A percentile compares a stretch with the other conserved stretches of the same genome.
Evolutionary conservation across 2,888 invertebrate species (phyloP).

Genomic region (Diaperis boleti): DNA sequence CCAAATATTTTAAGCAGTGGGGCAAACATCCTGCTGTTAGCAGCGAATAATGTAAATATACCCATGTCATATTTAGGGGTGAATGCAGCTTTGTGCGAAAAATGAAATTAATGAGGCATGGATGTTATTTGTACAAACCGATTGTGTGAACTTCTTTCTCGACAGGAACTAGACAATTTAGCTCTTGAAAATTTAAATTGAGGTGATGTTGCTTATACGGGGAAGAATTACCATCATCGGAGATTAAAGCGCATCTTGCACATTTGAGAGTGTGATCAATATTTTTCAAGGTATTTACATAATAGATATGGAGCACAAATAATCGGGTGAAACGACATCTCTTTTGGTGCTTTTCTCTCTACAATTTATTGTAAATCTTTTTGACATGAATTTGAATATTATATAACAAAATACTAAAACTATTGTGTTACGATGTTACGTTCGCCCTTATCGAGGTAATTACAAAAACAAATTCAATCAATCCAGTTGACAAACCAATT

Average conservation of each 20-base stretch:
- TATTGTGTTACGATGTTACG: slow-evolving; percentile 22
- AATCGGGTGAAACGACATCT: too few relatives aligned
- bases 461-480: slow-evolving; percentile 31
- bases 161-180: slow-evolving; percentile 11
- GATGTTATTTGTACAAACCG: slow-evolving; percentile 26
- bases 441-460: slow-evolving; percentile 27
- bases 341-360: too few relatives aligned
- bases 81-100: slow-evolving; percentile 42
- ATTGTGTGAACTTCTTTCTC: slow-evolving; percentile 12
- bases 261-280: too few relatives aligned
- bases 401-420: too few relatives aligned
- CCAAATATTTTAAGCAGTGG: slow-evolving; percentile 58
- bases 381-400: too few relatives aligned
- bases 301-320: too few relatives aligned
- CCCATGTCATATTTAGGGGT: slow-evolving; percentile 49
- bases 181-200: slow-evolving; percentile 25
- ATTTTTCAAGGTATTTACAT: too few relatives aligned
- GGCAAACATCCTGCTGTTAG: slow-evolving; percentile 60
- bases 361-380: too few relatives aligned
- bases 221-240: too few relatives aligned
- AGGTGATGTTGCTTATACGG: too few relatives aligned
- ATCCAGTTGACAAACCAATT: slow-evolving; percentile 19
- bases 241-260: too few relatives aligned
- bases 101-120: slow-evolving; percentile 42
- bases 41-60: slow-evolving; percentile 50